Percentiles rank a stretch among this genome's conserved stretches.
Conservation (phyloP, 2,888 invertebrate genomes). For the Lycaena phlaeas region DNA sequence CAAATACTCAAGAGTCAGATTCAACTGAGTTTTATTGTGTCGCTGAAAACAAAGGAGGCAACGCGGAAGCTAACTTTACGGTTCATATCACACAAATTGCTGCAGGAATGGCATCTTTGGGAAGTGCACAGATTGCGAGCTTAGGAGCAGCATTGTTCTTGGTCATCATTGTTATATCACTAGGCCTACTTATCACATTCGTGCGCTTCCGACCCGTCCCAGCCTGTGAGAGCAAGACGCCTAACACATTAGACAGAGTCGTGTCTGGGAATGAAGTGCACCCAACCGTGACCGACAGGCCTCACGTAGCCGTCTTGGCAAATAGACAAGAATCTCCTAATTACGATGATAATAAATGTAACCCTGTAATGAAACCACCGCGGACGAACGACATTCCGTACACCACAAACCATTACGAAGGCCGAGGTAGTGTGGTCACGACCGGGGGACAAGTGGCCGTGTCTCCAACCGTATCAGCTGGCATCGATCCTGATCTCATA, state of each 20-base stretch:
- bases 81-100: constrained; percentile 84
- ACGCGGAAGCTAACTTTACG: constrained; percentile 91
- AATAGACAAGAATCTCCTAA: constrained; percentile 61
- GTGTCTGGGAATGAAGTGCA: constrained; percentile 74
- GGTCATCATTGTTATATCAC: constrained; percentile 81
- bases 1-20: constrained; percentile 87
- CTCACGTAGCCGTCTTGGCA: constrained; percentile 71
- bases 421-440: constrained; percentile 76
- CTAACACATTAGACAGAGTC: constrained; percentile 81
- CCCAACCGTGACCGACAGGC: constrained; percentile 60
- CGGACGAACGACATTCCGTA: constrained; percentile 79
- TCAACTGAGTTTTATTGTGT: constrained; percentile 90
- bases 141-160: constrained; percentile 86
- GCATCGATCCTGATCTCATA: constrained; percentile 89
- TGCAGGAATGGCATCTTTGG: constrained; percentile 85
- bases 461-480: constrained; percentile 81
- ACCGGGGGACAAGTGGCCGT: constrained; percentile 76
- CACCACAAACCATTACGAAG: constrained; percentile 79
- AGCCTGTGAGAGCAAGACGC: constrained; percentile 82
- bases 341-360: constrained; percentile 63
- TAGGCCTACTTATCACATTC: constrained; percentile 80
- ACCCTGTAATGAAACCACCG: constrained; percentile 82
- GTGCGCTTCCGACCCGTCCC: constrained; percentile 82
- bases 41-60: constrained; percentile 91
- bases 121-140: constrained; percentile 89